Evolutionary conservation across 2,797 vertebrate genomes (phyloP), one percentile per base, ranked within the genome.

Genomic region (Peromyscus melanophrys): DNA sequence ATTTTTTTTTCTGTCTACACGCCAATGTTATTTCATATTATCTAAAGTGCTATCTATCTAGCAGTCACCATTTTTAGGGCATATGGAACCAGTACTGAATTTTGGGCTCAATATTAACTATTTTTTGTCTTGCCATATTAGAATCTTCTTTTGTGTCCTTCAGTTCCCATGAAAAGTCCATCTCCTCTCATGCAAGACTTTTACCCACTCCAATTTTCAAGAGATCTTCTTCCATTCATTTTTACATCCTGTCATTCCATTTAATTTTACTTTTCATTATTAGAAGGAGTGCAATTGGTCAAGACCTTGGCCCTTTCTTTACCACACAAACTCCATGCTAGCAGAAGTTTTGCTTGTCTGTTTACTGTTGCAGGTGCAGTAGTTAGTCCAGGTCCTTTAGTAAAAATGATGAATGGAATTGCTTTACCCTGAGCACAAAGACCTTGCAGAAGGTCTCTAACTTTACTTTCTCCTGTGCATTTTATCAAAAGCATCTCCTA

Each of bases 401-500:
- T 92, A 71, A 94, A 92, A 92, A 69, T 34, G 83, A 84, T 34
- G 25, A 81, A 73, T 83, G 34, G 40, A 59, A 40, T 78, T 65
- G 75, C 37, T 71, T 92, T 40, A 27, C 49, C 34, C 6, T 92
- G 57, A 86, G 46, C 6, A 55, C 4, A 17, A 21, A 84, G 46
- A 46, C 6, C 55, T 89, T 46, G 40, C 14, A 46, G 65, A 87
- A 52, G 43, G 43, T 55, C 93, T 65, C 29, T 86, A 13, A 29
- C 69, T 43, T 85, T 59, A 55, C 25, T 71, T 57, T 85, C 55
- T 43, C 49, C 0, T 43, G 23, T 25, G 57, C 61, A 82, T 86
- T 97, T 97, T 89, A 67, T 52, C 75, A 65, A 52, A 13, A 95
- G 65, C 57, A 52, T 90, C 71, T 93, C 92, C 75, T 37, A 87